Conservation (phyloP, 2,113 vertebrate species). For the Cyprinodon tularosa region DNA sequence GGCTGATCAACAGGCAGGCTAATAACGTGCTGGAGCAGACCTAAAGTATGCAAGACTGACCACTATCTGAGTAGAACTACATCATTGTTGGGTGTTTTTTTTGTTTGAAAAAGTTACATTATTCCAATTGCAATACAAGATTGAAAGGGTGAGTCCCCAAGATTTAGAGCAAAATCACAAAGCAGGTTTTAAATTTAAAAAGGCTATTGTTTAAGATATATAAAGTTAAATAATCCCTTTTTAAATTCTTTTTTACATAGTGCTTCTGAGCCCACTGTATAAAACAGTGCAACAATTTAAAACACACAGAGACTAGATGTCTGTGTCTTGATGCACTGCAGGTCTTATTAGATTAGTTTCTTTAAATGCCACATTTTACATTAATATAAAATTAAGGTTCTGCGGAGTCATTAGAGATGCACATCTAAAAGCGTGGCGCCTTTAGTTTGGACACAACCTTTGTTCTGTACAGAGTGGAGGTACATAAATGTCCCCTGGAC, state of each 20-base stretch:
- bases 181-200: neutral
- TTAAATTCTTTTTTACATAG: too few species aligned
- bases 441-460: neutral
- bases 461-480: neutral
- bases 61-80: neutral
- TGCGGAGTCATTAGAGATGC: conserved; percentile 17
- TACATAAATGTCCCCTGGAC: conserved; percentile 28
- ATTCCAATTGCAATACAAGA: neutral
- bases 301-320: conserved; percentile 8
- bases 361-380: neutral
- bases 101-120: too few species aligned
- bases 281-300: neutral
- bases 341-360: conserved; percentile 11
- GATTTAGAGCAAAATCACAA: neutral
- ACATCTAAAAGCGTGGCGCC: conserved; percentile 19
- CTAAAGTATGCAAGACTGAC: neutral
- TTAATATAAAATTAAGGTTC: conserved; percentile 12
- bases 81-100: too few species aligned
- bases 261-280: neutral
- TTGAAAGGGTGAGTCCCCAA: neutral
- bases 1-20: neutral
- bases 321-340: conserved; percentile 6
- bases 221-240: too few species aligned
- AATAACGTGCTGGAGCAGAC: neutral
- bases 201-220: too few species aligned